phyloP scores from a whole-genome alignment of 2,797 vertebrate species.

The Petrocephalus sullivani region DNA sequence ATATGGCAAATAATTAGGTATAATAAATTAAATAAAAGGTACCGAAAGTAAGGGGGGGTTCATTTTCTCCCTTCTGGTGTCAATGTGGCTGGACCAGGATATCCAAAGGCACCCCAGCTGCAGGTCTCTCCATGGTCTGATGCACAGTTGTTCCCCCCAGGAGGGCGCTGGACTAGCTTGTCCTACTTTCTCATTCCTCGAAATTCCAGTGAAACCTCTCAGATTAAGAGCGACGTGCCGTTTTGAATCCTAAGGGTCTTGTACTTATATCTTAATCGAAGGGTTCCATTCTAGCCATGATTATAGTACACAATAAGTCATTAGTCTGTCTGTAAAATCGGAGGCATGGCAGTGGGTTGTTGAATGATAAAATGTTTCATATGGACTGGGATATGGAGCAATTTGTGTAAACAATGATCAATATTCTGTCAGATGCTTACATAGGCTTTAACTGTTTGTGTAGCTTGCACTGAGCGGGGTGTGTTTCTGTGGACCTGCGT shows the following conservation, averaged over 20 bases:
- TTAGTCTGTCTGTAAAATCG: neutral
- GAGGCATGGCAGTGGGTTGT: neutral
- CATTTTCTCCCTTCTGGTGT: neutral
- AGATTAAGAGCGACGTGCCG: neutral
- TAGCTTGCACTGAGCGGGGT: neutral
- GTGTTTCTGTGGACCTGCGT: neutral
- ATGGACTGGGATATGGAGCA: neutral
- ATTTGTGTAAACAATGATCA: neutral
- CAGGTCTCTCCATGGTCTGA: neutral
- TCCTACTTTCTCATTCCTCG: neutral
- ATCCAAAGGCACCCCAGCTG: neutral
- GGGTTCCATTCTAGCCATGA: neutral
- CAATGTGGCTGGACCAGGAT: neutral
- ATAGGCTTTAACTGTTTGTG: neutral
- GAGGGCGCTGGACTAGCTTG: neutral
- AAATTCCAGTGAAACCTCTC: neutral
- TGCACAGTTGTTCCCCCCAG: neutral
- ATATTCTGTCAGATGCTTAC: conserved; percentile 2
- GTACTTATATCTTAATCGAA: neutral
- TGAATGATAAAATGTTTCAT: neutral
- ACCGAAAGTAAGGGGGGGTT: neutral
- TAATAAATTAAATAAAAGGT: neutral
- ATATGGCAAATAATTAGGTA: neutral
- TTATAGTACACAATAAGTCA: neutral
- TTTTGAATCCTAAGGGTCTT: neutral